Conservation (phyloP, 2,888 invertebrate species). For the Troilus luridus region DNA sequence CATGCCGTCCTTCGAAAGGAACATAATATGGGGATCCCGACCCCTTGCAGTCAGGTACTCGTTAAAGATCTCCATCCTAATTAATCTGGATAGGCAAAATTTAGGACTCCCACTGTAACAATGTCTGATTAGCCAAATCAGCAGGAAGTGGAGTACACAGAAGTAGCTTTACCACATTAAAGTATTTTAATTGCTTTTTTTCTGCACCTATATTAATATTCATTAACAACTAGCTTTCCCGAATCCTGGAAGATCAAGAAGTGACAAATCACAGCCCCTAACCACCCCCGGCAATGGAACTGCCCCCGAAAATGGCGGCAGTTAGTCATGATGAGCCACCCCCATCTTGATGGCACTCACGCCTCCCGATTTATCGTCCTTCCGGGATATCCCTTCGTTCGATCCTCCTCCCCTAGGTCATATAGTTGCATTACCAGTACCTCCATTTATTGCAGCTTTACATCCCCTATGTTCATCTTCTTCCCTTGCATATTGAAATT, state of each 20-base stretch:
- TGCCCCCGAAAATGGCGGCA: neutral
- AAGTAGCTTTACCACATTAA: no score
- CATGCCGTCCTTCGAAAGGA: no score
- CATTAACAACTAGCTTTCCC: neutral
- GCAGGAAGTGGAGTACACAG: no score
- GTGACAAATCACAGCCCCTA: neutral
- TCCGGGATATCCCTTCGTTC: neutral
- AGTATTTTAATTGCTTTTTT: no score
- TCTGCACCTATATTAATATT: neutral
- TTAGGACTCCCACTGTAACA: no score
- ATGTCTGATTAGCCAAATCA: no score
- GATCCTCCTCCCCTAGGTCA: neutral
- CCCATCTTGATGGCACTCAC: conserved; percentile 12
- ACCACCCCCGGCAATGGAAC: neutral
- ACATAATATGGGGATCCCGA: no score
- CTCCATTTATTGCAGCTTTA: neutral
- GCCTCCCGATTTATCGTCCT: conserved; percentile 33
- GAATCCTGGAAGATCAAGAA: neutral
- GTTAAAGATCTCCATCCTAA: no score
- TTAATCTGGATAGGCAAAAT: no score
- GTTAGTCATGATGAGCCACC: conserved; percentile 26
- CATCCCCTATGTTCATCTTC: neutral
- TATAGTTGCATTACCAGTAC: conserved; percentile 10
- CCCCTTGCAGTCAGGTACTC: no score
- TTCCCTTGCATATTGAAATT: conserved; percentile 27